Conservation (phyloP, 2,888 invertebrate genomes). For the Strigamia crassipes region DNA sequence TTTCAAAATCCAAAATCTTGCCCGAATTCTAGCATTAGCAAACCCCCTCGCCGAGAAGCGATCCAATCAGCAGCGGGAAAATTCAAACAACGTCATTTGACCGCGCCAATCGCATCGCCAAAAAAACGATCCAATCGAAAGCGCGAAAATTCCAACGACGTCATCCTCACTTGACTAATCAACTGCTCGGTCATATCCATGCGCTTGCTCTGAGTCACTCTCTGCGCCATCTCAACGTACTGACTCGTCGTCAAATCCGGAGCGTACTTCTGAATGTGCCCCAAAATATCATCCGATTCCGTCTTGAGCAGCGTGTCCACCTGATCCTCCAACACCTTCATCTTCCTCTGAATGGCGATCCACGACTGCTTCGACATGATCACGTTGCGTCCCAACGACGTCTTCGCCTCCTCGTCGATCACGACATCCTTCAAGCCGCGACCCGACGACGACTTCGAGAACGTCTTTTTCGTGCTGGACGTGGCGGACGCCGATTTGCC, state of each 20-base stretch:
- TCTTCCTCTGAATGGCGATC: conserved; percentile 37
- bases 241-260: conserved; percentile 1
- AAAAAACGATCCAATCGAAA: no score
- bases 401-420: background rate
- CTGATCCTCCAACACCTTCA: conserved; percentile 42
- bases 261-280: conserved; percentile 23
- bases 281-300: conserved; percentile 22
- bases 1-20: no score
- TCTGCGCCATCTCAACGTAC: conserved; percentile 69
- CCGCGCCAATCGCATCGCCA: no score
- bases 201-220: conserved; percentile 68
- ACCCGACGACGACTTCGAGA: background rate
- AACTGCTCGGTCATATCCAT: conserved; percentile 69
- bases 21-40: no score
- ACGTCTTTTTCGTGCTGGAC: background rate
- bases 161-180: conserved; percentile 63
- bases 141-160: no score
- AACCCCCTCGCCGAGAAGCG: no score
- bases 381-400: conserved; percentile 3
- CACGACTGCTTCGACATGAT: conserved; percentile 43
- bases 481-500: background rate
- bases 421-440: background rate
- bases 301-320: conserved; percentile 6
- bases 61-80: no score
- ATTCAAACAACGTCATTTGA: no score